Evolutionary conservation across 2,888 invertebrate genomes (phyloP), one percentile per base, ranked within the genome.

Genomic region (Choreutis nemorana): DNA sequence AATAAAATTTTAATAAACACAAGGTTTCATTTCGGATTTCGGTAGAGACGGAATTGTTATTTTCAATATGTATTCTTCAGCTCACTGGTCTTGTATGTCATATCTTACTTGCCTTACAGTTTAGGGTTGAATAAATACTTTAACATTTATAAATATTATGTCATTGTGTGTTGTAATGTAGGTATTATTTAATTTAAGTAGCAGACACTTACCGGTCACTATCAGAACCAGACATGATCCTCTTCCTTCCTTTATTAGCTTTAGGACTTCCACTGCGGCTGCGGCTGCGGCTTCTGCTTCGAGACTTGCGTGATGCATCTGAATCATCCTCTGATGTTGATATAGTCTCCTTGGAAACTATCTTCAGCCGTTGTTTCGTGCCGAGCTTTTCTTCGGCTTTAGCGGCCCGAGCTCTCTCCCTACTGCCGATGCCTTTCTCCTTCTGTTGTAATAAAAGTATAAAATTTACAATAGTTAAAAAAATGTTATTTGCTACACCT

Each of bases 321-420:
- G 89, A 89, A 40, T 85, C 87, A 0, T 91, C 91, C 52, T 92
- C 93, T 36, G 90, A 90, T 0, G 95, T 94, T 0, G 96, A 97
- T 42, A 97, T 96, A 0, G 94, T 94, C 33, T 91, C 97, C 60
- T 97, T 97, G 0, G 97, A 97, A 0, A 94, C 89, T 55, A 96
- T 90, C 52, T 93, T 88, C 39, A 89, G 84, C 25, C 94, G 89
- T 58, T 94, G 93, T 64, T 93, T 94, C 5, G 87, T 84, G 21
- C 90, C 83, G 32, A 91, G 84, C 12, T 91, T 90, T 43, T 89
- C 88, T 31, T 83, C 82, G 2, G 64, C 63, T 36, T 32, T 35
- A n/a, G 50, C 65, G 0, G 67, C 58, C 27, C 51, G 47, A 0
- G 66, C 65, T 28, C 62, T 68, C 31, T 77, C 75, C 21, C 75